phyloP scores from a whole-genome alignment of 2,113 vertebrate species.

The Aptenodytes patagonicus region DNA sequence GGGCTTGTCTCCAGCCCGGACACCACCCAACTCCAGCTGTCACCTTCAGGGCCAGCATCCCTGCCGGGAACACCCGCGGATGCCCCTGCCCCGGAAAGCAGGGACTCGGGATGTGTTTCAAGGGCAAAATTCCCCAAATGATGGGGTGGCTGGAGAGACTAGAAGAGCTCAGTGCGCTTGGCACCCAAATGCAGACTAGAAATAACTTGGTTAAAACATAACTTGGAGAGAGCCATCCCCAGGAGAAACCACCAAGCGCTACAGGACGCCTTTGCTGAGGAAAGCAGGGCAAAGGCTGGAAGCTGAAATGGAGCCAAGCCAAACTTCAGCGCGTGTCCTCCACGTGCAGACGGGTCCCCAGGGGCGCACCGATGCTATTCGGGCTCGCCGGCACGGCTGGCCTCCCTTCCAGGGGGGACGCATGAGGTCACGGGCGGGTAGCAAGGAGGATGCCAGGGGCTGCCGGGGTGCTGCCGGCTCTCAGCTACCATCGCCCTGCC shows the following conservation, averaged over 20 bases:
- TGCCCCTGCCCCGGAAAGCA: not conserved
- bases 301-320: not conserved
- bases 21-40: not conserved
- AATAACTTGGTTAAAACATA: not conserved
- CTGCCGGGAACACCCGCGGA: not conserved
- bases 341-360: not conserved
- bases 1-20: not conserved
- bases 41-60: not conserved
- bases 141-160: too few species aligned
- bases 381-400: not conserved
- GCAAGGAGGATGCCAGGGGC: not conserved
- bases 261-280: not conserved
- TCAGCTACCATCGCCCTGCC: not conserved
- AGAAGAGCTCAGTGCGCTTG: accelerated
- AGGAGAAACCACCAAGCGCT: not conserved
- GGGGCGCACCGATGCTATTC: accelerated
- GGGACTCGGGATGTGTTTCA: not conserved
- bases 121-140: not conserved
- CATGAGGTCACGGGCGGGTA: not conserved
- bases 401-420: not conserved
- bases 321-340: not conserved
- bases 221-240: not conserved
- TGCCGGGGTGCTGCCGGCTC: not conserved
- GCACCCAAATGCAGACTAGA: not conserved
- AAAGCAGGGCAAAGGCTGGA: not conserved